Evolutionary conservation across 2,113 vertebrate species (phyloP).

Genomic region (Orycteropus afer): DNA sequence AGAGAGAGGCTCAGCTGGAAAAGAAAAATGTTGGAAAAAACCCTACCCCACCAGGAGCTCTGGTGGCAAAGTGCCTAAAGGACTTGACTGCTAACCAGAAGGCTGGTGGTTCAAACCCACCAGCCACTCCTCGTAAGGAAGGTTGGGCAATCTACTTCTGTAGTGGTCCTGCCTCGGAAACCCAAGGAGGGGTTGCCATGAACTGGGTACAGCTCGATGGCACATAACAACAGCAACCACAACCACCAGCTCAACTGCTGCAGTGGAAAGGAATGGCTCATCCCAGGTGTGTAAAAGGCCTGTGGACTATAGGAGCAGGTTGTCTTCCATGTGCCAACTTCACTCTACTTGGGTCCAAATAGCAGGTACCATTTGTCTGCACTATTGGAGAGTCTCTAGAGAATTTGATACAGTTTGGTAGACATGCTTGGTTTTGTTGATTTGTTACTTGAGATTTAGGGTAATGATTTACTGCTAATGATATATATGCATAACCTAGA

Average conservation of each 20-base stretch:
- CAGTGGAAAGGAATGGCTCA: neutral
- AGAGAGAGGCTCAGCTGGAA: neutral
- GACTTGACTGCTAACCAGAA: too few relatives aligned
- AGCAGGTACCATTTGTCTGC: neutral
- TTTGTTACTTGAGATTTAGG: neutral
- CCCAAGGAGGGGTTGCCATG: too few relatives aligned
- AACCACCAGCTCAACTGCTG: too few relatives aligned
- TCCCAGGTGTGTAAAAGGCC: neutral
- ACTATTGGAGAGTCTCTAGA: neutral
- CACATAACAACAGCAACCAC: too few relatives aligned
- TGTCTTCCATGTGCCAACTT: neutral
- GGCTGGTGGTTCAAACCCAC: too few relatives aligned
- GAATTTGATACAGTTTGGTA: neutral
- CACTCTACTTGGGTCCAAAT: neutral
- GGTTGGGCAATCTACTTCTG: too few relatives aligned
- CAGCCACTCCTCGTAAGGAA: too few relatives aligned
- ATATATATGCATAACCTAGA: neutral
- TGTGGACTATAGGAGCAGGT: neutral
- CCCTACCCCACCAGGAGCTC: fast-evolving
- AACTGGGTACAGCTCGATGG: too few relatives aligned
- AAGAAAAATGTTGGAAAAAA: neutral
- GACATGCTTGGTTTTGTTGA: neutral
- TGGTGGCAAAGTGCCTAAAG: too few relatives aligned
- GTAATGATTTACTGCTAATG: neutral
- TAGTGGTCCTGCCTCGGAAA: too few relatives aligned